Evolutionary conservation across 2,888 invertebrate species (phyloP), one percentile per base, ranked within the genome.

Genomic region (Euphydryas editha): DNA sequence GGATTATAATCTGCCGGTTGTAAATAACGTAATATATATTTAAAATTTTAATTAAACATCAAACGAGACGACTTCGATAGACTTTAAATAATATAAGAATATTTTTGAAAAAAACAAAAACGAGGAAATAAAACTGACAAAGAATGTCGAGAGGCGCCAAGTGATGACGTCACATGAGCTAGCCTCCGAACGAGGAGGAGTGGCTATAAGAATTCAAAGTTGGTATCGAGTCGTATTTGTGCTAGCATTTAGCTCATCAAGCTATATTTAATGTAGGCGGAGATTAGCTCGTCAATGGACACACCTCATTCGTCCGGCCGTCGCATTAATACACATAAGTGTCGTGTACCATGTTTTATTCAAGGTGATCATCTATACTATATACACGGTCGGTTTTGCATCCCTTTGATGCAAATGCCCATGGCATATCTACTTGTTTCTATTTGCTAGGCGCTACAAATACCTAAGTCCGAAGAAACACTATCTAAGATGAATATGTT

Each of bases 231-330:
- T 64, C 54, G 65, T 65, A 66, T 64, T 61, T 66, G 65, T 68
- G 69, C 64, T 68, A 63, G 69, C 70, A 61, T 65, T 72, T 66
- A 67, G 67, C 65, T 73, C 72, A 72, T 72, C 74, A 72, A 65
- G 72, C 72, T 75, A 73, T 73, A 72, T 72, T 72, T 73, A 73
- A 72, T 74, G 75, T 77, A 75, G 78, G 78, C 78, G 78, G 77
- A 68, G 73, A 75, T 68, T 62, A 68, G 62, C 62, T 69, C 71
- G 70, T 69, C 72, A 69, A 66, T 69, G 71, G 75, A 74, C 78
- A 78, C 78, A 77, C 78, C 78, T 78, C 75, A 69, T 68, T 73
- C 75, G 73, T 67, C 68, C 60, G 67, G 54, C 62, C 58, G 68
- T 60, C 70, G 64, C 69, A 71, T 74, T 73, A 72, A 74, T 71